Conservation (phyloP, 2,113 vertebrate species). For the Corynorhinus townsendii region DNA sequence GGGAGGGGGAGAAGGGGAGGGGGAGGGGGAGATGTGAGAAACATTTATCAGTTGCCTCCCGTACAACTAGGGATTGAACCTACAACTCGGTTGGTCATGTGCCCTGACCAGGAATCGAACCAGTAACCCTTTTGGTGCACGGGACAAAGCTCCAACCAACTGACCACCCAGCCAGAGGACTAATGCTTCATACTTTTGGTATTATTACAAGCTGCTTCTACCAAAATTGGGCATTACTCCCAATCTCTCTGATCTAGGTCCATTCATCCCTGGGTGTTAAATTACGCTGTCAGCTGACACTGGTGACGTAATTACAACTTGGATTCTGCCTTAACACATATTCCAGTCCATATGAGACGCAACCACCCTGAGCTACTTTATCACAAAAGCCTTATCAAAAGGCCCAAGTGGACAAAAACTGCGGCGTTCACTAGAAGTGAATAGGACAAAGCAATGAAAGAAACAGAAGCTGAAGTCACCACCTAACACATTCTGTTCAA, state of each 20-base stretch:
- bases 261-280: background rate
- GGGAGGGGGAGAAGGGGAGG: too few relatives aligned
- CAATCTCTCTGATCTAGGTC: background rate
- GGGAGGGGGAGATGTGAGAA: background rate
- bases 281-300: background rate
- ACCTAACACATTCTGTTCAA: background rate
- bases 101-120: background rate
- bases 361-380: background rate
- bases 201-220: background rate
- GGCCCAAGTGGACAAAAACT: background rate
- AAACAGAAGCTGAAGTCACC: background rate
- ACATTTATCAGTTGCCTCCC: background rate
- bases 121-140: background rate
- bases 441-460: background rate
- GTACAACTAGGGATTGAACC: background rate
- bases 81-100: background rate
- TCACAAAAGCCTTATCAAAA: background rate
- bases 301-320: background rate
- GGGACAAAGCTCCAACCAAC: background rate
- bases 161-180: background rate
- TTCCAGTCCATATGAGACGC: background rate
- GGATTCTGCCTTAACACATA: background rate
- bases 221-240: background rate
- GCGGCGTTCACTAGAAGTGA: background rate
- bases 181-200: background rate